phyloP scores from a whole-genome alignment of 2,888 invertebrate species.

The Glaucopsyche alexis region DNA sequence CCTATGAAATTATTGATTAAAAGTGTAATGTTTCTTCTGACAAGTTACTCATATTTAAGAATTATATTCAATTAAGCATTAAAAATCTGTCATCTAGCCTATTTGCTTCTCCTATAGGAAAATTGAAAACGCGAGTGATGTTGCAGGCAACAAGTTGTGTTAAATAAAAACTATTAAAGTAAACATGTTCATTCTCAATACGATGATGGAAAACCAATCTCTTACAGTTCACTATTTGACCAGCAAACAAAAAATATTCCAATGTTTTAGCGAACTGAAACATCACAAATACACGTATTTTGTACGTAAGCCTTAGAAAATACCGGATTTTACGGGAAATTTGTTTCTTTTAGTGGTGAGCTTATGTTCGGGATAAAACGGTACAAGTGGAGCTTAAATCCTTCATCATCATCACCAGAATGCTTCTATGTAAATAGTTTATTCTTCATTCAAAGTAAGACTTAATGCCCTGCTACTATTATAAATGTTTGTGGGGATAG shows the following conservation, averaged over 20 bases:
- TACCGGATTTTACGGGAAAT: background rate
- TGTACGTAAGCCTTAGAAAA: constrained; percentile 20
- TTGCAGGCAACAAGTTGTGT: background rate
- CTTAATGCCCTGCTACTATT: no score
- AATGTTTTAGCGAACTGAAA: background rate
- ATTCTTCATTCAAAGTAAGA: background rate
- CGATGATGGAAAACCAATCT: constrained; percentile 13
- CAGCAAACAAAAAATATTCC: constrained; percentile 1
- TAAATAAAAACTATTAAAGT: constrained; percentile 2
- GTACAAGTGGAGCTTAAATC: constrained; percentile 10
- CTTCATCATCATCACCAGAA: background rate
- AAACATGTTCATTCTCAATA: background rate
- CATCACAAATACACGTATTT: constrained; percentile 8
- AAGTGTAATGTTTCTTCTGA: no score
- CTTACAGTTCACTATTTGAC: constrained; percentile 20
- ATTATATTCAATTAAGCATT: no score
- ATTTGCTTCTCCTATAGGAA: background rate
- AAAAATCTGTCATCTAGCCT: no score
- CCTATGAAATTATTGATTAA: no score
- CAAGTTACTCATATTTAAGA: no score
- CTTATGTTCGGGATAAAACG: background rate
- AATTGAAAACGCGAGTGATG: background rate
- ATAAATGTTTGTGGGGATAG: no score
- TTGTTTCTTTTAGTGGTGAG: constrained; percentile 10
- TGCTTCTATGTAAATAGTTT: background rate